Conservation (phyloP, 2,888 invertebrate species). For the Heliconius cydno region DNA sequence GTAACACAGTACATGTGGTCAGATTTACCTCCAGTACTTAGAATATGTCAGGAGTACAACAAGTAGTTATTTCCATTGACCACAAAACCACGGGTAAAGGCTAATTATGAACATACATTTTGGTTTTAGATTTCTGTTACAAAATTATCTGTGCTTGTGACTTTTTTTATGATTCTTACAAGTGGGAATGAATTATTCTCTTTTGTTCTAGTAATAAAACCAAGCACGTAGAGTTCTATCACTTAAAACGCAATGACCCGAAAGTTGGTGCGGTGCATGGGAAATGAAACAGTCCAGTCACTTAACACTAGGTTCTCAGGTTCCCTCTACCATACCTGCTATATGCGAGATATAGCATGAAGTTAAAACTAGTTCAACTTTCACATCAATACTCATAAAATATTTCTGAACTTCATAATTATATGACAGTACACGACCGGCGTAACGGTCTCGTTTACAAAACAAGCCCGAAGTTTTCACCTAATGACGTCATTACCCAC, state of each 20-base stretch:
- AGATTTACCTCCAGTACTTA: neutral
- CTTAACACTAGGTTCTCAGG: neutral
- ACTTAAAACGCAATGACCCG: neutral
- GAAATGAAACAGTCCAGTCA: neutral
- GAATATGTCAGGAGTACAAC: neutral
- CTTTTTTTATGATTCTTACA: neutral
- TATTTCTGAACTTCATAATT: constrained; percentile 13
- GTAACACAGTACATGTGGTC: neutral
- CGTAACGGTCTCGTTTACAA: constrained; percentile 39
- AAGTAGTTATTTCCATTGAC: neutral
- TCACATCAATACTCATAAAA: neutral
- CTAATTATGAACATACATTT: neutral
- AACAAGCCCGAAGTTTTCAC: constrained; percentile 40
- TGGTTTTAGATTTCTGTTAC: neutral
- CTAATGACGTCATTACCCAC: constrained; percentile 43
- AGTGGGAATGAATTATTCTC: neutral
- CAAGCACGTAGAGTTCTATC: neutral
- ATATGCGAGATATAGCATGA: neutral
- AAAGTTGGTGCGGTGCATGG: neutral
- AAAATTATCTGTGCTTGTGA: neutral
- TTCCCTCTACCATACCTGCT: no score
- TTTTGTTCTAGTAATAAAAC: no score
- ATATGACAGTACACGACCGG: neutral
- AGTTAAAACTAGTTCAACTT: neutral
- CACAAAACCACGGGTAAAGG: neutral